Base-by-base conservation (phyloP, 1,140 invertebrate species). In the Lethocerus indicus region DNA sequence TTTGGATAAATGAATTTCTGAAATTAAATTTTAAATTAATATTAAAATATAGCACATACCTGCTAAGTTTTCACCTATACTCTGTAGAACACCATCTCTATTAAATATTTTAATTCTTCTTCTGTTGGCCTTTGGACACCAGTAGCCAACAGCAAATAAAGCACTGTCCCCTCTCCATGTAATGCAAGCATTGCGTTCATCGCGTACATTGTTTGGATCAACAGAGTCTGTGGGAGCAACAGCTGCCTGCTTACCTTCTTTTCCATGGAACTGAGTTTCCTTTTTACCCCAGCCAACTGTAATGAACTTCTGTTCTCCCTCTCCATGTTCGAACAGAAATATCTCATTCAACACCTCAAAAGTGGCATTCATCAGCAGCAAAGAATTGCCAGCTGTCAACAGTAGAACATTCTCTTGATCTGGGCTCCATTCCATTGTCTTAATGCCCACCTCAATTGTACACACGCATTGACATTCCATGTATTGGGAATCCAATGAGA, bases 211-310 rank as follows among this genome's bases (percentile, higher is more conserved):
- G 26, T 61, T 49, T 42, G 66, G 58, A 56, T 60, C 32, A 60
- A 65, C 0, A 27, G 28, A 4, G 26, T 56, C 5, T 50, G 29
- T 35, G 18, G 62, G 56, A 47, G 60, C 28, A 28, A 27, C 46
- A 55, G 45, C 44, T 39, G 54, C 50, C 29, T 49, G 14, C 51
- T 57, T 49, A 55, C 54, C 24, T 54, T 50, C 52, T 35, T 82
- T 81, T 2, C 91, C 90, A 68, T 94, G 89, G 64, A 95, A 96
- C 57, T 94, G 90, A 6, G 91, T 95, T 67, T 91, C 86, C 62
- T 92, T 93, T 53, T 84, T 89, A 1, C 91, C 91, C 91, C 90
- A 95, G 24, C 91, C 90, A 52, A 92, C 81, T 56, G 78, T 87
- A 3, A 93, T 71, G 60, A 87, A 82, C 61, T 85, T 67, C 51